Evolutionary conservation across 2,113 vertebrate species (phyloP), one percentile per base, ranked within the genome.

Genomic region (Coptodon bakossiorum): DNA sequence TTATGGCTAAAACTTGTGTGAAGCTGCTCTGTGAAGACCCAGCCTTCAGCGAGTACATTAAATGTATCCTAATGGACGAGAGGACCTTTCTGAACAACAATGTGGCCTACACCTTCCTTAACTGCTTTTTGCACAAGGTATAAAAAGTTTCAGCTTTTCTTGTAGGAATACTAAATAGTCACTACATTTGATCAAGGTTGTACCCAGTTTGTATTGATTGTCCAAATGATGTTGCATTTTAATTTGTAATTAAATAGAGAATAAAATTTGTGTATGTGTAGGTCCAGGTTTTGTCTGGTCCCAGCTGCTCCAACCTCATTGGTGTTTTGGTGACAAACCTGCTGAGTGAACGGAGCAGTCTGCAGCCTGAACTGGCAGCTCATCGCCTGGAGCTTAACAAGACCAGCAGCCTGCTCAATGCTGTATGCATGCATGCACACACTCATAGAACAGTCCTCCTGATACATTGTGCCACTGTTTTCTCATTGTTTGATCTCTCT

Each of bases 61-160:
- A 99, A 90, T 99, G 98, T 80, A 98, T 99, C 94, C 96, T 99
- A 91, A 98, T 99, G 98, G 99, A 99, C 63, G 98, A 99, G 96
- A 97, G 99, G 91, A 97, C 96, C 79, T 99, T 99, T 85, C 97
- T 99, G 53, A 99, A 99, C 96, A 99, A 98, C 95, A 98, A 96
- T 36, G 89, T 97, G 59, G 98, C 98, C 3, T 99, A 99, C 89
- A 98, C 98, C 79, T 99, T 99, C 96, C 96, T 99, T 95, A 98
- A 97, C 83, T 98, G 98, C 94, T 99, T 99, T 92, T 96, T 99
- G 88, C 96, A 98, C 85, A 99, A 99, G 97, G 99, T 99, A 93
- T 0, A 82, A 50, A 76, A 19, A 50, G 71, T 76, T 76, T 29
- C 68, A 76, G 68, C 6, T 76, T 48, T 76, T 12, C 38, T 27